Evolutionary conservation across 2,888 invertebrate species (phyloP), one percentile per base, ranked within the genome.

Genomic region (Laspeyria flexula): DNA sequence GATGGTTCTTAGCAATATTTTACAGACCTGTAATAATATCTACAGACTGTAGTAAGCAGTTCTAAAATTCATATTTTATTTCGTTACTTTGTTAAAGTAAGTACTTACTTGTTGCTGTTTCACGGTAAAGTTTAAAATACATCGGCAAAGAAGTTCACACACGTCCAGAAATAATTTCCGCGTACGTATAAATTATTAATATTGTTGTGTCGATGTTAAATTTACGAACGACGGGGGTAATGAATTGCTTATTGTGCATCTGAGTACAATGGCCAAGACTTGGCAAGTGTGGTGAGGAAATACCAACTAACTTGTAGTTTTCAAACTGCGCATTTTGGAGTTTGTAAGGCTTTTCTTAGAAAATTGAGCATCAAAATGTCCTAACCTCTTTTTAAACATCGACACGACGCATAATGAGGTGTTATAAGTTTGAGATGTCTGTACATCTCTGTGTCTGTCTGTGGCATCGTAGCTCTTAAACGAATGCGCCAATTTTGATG

Each of bases 161-260:
- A n/a, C 25, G 27, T 55, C 49, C 35, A n/a, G 37, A 51, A 60
- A 31, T 46, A 35, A 46, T 57, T 60, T 53, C 44, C 39, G 34
- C 37, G 31, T 30, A 33, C 43, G 37, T 43, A 56, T 52, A 48
- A 65, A 60, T 62, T 52, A 61, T 61, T 50, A 46, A 59, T 64
- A 72, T 61, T 64, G 55, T 60, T 64, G 41, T 58, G 58, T 66
- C 65, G 55, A 60, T 58, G 58, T 63, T 47, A 62, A 71, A 75
- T 75, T 74, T 75, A 73, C 75, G 73, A 71, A 60, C 59, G 31
- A 61, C 40, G 30, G 58, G 58, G 45, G 53, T 61, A 79, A 82
- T 73, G 77, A 75, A 83, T 81, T 71, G 78, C 75, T 68, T 74
- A 81, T 84, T 84, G 83, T 83, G 64, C 53, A 69, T 71, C 13